A percentile compares a stretch with the other conserved stretches of the same genome.
phyloP scores from a whole-genome alignment of 35 echinoderm and acorn worm species.

The Apostichopus parvimensis region DNA sequence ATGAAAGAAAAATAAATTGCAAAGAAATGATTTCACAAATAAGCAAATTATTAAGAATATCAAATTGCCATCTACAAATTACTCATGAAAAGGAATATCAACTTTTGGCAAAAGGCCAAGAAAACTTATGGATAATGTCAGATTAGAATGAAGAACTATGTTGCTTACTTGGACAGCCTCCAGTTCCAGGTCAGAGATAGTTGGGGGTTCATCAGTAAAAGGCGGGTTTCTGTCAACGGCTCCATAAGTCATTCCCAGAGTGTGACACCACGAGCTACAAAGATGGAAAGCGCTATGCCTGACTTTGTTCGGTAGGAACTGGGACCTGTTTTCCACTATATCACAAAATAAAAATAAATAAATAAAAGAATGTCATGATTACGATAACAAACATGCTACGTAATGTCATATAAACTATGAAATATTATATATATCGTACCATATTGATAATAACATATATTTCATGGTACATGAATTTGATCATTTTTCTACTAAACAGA shows the following conservation, averaged over 20 bases:
- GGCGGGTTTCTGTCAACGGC: constrained; percentile 78
- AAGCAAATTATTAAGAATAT: too few relatives aligned
- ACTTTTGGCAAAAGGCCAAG: too few relatives aligned
- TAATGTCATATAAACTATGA: too few relatives aligned
- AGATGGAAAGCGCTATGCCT: constrained; percentile 88
- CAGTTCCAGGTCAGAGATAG: constrained; percentile 77
- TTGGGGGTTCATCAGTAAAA: constrained; percentile 80
- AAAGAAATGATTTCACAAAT: too few relatives aligned
- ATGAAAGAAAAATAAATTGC: too few relatives aligned
- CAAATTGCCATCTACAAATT: too few relatives aligned
- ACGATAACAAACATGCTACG: too few relatives aligned
- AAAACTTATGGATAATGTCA: too few relatives aligned
- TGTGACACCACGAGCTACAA: constrained; percentile 87
- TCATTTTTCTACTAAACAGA: too few relatives aligned
- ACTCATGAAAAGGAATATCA: too few relatives aligned
- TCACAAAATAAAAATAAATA: background rate
- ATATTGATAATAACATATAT: background rate
- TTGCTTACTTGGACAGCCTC: constrained; percentile 85
- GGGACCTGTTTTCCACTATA: constrained; percentile 83
- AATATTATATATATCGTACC: background rate
- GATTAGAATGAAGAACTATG: background rate
- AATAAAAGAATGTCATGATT: background rate
- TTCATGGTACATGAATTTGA: too few relatives aligned
- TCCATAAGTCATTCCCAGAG: constrained; percentile 78
- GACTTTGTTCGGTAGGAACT: constrained; percentile 71